Evolutionary conservation across 2,797 vertebrate genomes (phyloP).

Genomic region (Scolopax bukidnonensis): DNA sequence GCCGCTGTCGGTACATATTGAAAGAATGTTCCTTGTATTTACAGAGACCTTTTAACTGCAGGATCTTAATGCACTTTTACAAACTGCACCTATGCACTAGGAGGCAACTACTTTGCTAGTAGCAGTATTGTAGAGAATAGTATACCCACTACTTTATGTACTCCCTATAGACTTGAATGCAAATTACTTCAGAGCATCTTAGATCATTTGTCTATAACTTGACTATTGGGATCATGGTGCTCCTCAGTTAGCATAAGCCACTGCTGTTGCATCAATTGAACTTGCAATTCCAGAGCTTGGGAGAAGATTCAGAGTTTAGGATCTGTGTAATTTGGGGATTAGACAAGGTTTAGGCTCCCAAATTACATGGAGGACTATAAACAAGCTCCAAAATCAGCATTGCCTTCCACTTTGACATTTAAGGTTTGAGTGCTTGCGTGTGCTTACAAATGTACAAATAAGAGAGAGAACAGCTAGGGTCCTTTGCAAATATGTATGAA

Average conservation of each 20-base stretch:
- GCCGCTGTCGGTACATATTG: neutral
- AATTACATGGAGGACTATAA: neutral
- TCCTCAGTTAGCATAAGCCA: neutral
- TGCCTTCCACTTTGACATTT: neutral
- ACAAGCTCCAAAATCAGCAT: neutral
- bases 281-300: neutral
- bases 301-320: neutral
- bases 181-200: neutral
- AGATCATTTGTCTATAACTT: neutral
- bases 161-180: neutral
- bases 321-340: neutral
- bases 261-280: neutral
- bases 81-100: neutral
- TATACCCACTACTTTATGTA: neutral
- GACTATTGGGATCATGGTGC: neutral
- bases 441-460: neutral
- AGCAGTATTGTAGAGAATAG: neutral
- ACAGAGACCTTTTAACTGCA: neutral
- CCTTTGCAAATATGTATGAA: neutral
- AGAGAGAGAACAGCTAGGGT: neutral
- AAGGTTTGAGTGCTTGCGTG: fast-evolving
- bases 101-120: neutral
- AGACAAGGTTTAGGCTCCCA: neutral
- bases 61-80: neutral
- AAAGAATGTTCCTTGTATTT: neutral